A percentile compares a stretch with the other conserved stretches of the same genome.
phyloP scores from a whole-genome alignment of 1,140 invertebrate genomes.

The Rhopalosiphum maidis region DNA sequence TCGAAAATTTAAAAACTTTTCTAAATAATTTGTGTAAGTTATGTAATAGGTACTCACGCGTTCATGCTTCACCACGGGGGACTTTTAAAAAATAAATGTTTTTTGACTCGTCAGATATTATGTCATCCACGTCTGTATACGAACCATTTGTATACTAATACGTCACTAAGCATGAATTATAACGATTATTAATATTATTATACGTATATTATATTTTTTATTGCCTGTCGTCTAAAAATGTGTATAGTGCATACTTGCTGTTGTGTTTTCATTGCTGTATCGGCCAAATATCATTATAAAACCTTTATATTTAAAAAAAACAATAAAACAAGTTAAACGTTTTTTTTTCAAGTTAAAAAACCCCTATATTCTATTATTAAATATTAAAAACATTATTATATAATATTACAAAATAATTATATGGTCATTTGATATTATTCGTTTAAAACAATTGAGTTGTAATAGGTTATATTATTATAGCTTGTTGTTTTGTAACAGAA shows the following conservation, averaged over 20 bases:
- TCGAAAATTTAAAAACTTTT: too few species aligned
- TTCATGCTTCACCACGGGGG: neutral
- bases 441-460: neutral
- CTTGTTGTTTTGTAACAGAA: neutral
- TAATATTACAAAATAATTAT: neutral
- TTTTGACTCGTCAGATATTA: neutral
- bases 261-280: neutral
- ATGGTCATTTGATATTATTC: neutral
- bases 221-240: neutral
- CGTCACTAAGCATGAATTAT: neutral
- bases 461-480: neutral
- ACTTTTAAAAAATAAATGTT: neutral
- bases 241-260: neutral
- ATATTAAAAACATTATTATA: too few species aligned
- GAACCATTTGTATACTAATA: neutral
- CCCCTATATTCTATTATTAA: too few species aligned
- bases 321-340: too few species aligned
- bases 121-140: neutral
- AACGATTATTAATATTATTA: neutral
- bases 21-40: too few species aligned
- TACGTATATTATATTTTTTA: neutral
- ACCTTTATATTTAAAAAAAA: too few species aligned
- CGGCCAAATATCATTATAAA: neutral
- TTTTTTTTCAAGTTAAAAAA: too few species aligned
- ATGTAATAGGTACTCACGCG: neutral